phyloP scores from a whole-genome alignment of 2,888 invertebrate genomes.

The Argyra leucocephala region DNA sequence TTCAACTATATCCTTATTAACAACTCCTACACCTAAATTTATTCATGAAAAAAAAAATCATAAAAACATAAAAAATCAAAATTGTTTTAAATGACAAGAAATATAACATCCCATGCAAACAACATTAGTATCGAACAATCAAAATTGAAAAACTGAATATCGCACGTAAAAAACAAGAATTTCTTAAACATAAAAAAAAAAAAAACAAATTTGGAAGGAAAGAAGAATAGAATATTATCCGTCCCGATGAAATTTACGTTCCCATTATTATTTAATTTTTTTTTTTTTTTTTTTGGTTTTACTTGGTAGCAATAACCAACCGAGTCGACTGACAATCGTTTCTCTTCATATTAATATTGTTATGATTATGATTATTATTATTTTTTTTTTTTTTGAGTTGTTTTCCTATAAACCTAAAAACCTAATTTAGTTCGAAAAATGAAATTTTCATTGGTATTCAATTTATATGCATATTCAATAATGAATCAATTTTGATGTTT shows the following conservation, averaged over 20 bases:
- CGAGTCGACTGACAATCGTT: background rate
- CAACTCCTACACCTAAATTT: no score
- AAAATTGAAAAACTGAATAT: background rate
- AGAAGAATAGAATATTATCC: no score
- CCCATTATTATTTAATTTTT: no score
- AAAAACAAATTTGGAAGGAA: no score
- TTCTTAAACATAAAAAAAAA: no score
- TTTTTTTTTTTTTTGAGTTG: background rate
- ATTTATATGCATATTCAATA: conserved; percentile 6
- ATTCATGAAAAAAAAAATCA: no score
- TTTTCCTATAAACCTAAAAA: conserved; percentile 6
- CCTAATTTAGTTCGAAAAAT: background rate
- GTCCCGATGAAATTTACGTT: no score
- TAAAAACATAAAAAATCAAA: background rate
- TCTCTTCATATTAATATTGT: no score
- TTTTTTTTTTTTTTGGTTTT: no score
- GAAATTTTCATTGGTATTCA: conserved; percentile 1
- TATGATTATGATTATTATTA: background rate
- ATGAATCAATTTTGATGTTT: background rate
- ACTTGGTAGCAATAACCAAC: no score
- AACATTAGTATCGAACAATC: conserved; percentile 4
- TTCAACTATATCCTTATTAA: no score
- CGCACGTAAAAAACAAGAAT: no score
- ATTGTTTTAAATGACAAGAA: background rate
- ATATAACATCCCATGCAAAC: background rate